Conservation (phyloP, 2,113 vertebrate species). For the Phalacrocorax carbo region DNA sequence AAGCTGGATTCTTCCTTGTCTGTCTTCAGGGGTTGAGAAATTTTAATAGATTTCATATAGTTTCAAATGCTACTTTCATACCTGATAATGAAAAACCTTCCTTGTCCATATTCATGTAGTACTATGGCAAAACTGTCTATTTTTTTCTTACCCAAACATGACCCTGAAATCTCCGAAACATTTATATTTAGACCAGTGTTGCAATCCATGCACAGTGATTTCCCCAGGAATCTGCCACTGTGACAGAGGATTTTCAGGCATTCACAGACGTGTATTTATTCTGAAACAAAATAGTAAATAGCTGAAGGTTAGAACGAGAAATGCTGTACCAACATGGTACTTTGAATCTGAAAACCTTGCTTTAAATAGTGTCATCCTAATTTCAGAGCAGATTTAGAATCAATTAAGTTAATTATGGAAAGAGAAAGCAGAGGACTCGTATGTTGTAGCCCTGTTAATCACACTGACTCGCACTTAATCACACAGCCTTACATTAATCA, state of each 20-base stretch:
- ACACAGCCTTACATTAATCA: not conserved
- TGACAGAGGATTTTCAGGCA: not conserved
- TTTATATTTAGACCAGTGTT: not conserved
- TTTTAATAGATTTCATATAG: not conserved
- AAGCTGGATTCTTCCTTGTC: not conserved
- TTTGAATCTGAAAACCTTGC: not conserved
- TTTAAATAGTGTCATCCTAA: not conserved
- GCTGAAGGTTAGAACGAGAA: not conserved
- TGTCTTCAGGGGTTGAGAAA: not conserved
- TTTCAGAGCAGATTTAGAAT: slow-evolving; percentile 33
- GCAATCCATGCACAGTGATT: not conserved
- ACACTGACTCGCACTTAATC: not conserved
- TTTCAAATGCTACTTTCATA: not conserved
- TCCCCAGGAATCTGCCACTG: not conserved
- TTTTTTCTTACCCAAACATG: not conserved
- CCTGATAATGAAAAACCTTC: not conserved
- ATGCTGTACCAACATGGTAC: not conserved
- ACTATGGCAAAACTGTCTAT: not conserved
- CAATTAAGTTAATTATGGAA: slow-evolving; percentile 33
- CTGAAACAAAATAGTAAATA: not conserved
- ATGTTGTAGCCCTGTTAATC: not conserved
- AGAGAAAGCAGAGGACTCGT: not conserved
- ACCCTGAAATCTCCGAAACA: not conserved
- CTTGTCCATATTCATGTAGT: not conserved
- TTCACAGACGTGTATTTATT: not conserved